phyloP scores from a whole-genome alignment of 1,140 invertebrate genomes.

The Calosoma granatense region DNA sequence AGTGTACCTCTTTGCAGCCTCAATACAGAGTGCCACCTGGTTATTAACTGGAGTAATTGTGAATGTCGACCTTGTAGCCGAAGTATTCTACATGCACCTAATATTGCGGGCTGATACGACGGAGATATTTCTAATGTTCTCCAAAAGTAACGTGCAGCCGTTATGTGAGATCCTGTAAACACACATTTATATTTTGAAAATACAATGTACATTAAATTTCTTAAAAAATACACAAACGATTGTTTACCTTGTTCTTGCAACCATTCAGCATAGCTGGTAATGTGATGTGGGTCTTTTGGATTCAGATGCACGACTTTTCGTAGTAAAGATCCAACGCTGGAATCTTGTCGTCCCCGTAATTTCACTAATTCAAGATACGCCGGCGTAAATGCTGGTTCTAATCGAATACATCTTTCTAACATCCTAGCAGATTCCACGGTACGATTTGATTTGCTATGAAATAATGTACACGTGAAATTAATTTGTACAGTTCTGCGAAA shows the following conservation, averaged over 20 bases:
- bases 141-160: constrained; percentile 47
- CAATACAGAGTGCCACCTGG: constrained; percentile 38
- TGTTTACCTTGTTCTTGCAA: constrained; percentile 51
- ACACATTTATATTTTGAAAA: no score
- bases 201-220: no score
- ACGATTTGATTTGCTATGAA: constrained; percentile 52
- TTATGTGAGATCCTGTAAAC: constrained; percentile 35
- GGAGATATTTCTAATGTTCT: constrained; percentile 42
- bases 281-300: constrained; percentile 54
- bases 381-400: constrained; percentile 55
- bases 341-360: constrained; percentile 39
- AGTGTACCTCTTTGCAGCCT: constrained; percentile 21
- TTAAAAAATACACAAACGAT: no score
- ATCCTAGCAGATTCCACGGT: constrained; percentile 52
- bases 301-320: constrained; percentile 48
- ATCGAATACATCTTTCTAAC: constrained; percentile 51
- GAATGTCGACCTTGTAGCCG: constrained; percentile 50
- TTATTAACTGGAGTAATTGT: constrained; percentile 50
- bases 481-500: neutral
- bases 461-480: neutral
- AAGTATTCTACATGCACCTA: constrained; percentile 46
- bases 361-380: constrained; percentile 56
- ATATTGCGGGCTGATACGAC: constrained; percentile 40
- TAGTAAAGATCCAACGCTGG: constrained; percentile 40
- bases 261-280: constrained; percentile 57